Conservation (phyloP, 1,140 invertebrate genomes). For the Popillia japonica region DNA sequence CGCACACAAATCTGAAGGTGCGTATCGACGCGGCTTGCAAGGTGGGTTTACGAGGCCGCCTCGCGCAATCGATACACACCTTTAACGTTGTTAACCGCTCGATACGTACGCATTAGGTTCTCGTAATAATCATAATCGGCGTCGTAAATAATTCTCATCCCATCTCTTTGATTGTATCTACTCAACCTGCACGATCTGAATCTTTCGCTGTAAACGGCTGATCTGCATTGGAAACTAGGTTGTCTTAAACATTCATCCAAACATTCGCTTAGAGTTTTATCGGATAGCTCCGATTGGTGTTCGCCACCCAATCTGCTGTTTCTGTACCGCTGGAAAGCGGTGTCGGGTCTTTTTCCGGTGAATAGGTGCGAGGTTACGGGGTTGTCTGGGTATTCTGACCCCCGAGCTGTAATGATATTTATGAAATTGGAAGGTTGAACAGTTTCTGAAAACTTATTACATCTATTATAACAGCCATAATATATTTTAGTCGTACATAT, state of each 20-base stretch:
- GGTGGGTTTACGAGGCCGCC: too few relatives aligned
- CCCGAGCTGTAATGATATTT: constrained; percentile 73
- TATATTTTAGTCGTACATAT: too few relatives aligned
- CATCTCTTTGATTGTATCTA: constrained; percentile 85
- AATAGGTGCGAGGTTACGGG: constrained; percentile 82
- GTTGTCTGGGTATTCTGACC: constrained; percentile 85
- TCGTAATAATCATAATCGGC: constrained; percentile 92
- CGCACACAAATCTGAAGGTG: too few relatives aligned
- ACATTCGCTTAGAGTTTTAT: constrained; percentile 85
- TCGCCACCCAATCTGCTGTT: constrained; percentile 85
- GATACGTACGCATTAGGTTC: constrained; percentile 85
- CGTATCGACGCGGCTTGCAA: too few relatives aligned
- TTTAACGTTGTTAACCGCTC: background rate
- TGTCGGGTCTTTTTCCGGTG: constrained; percentile 80
- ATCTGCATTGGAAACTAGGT: constrained; percentile 86
- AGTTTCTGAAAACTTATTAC: too few relatives aligned
- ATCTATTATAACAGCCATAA: too few relatives aligned
- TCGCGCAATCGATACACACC: too few relatives aligned
- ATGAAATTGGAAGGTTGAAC: too few relatives aligned
- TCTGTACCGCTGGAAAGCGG: constrained; percentile 86
- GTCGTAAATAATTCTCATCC: constrained; percentile 88
- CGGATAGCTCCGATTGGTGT: constrained; percentile 89
- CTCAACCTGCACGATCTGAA: constrained; percentile 84
- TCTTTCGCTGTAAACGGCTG: constrained; percentile 86
- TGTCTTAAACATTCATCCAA: constrained; percentile 87